Evolutionary conservation across 1,140 invertebrate species (phyloP), one percentile per base, ranked within the genome.

Genomic region (Platyura marginata): DNA sequence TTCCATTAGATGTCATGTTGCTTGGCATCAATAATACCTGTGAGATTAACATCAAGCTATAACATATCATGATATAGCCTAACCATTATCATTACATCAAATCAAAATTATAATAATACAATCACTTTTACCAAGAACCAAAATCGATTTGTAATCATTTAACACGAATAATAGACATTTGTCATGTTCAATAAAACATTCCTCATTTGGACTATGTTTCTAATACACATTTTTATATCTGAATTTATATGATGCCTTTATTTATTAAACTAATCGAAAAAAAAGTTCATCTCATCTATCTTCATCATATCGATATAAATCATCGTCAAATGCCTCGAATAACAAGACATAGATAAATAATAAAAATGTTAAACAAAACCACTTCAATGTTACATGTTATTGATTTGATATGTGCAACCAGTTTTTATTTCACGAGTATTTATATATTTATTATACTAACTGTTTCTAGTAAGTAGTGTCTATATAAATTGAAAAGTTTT

Each of bases 311-410:
- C 25, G 25, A 29, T 29, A 29, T 29, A 29, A 29, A 29, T 29
- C 25, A 29, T 29, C 25, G 25, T 29, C 25, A 29, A 29, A 29
- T 8, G 13, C 25, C 13, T 8, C 25, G 25, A 29, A 29, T 13
- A 29, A 29, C 25, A 29, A 29, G 25, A 29, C 25, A 29, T 29
- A 13, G 25, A 29, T 29, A 8, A 8, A 29, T 29, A 29, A 29
- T 29, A 29, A 29, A 29, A 29, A 29, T 29, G 25, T 29, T 29
- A 29, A 29, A 29, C 25, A 29, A 29, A 29, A 29, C 6, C 25
- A 8, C 25, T 29, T 29, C 25, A 29, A 29, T 29, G 25, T 29
- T 29, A 29, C 63, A 38, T 18, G 36, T 38, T 38, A 38, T 20
- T 38, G 36, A 38, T 38, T 38, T 38, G 36, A 38, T 38, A 38